phyloP scores from a whole-genome alignment of 2,113 vertebrate species.

The Hepsetus odoe region DNA sequence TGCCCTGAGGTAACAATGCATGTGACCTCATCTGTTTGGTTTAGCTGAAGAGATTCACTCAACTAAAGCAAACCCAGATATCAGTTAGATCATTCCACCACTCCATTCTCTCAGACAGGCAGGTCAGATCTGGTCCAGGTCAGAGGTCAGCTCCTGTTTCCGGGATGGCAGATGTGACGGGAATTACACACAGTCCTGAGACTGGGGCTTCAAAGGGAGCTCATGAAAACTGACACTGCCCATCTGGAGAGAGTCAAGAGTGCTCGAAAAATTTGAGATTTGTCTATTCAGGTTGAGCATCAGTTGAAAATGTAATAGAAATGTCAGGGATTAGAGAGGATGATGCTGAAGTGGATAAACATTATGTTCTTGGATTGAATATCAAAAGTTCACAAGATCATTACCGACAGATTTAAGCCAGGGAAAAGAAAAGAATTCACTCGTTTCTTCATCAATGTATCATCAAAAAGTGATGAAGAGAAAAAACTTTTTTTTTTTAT shows the following conservation, averaged over 20 bases:
- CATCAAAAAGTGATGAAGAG: too few relatives aligned
- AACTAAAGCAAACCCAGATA: slow-evolving; percentile 47
- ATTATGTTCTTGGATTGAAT: too few relatives aligned
- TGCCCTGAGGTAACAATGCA: neutral
- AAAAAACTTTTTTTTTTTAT: too few relatives aligned
- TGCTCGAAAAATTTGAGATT: slow-evolving; percentile 6
- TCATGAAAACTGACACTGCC: slow-evolving; percentile 4
- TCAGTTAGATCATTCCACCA: neutral
- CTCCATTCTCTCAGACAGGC: neutral
- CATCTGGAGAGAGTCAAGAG: neutral
- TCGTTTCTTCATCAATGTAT: too few relatives aligned
- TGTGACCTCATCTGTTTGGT: neutral
- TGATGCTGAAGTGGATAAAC: neutral
- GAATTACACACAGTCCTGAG: neutral
- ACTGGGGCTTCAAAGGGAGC: slow-evolving; percentile 24
- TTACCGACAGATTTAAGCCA: too few relatives aligned
- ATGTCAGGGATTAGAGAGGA: neutral
- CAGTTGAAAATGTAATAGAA: neutral
- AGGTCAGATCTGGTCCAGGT: slow-evolving; percentile 26
- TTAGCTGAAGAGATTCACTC: neutral
- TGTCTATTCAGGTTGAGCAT: neutral
- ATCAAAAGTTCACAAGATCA: neutral
- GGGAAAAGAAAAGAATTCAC: too few relatives aligned
- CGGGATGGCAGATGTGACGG: slow-evolving; percentile 32
- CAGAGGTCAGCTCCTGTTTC: slow-evolving; percentile 33